A percentile compares a stretch with the other conserved stretches of the same genome.
These are phyloP conservation scores for Cryptops parisi DNA, from an alignment of 2,888 invertebrate genomes.

Conservation along the genomic window DNA sequence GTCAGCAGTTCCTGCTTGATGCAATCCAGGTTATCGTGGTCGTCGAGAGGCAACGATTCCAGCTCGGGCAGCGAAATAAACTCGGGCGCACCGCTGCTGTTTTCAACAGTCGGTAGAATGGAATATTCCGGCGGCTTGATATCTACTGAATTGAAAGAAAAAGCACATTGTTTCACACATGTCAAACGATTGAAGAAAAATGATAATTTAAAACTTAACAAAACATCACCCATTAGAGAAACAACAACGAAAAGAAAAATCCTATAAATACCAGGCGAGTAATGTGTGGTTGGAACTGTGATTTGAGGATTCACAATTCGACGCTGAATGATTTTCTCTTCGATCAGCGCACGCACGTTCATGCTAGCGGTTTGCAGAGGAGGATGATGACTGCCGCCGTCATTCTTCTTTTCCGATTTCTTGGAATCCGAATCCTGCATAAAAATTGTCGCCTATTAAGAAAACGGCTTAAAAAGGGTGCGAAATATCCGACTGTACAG, in stretches of 20 bases:
- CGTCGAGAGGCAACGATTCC: not conserved
- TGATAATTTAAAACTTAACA: not conserved
- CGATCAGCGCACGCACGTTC: slow-evolving; percentile 75
- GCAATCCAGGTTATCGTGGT: not conserved
- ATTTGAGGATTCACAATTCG: slow-evolving; percentile 34
- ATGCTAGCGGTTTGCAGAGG: slow-evolving; percentile 85
- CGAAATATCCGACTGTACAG: not conserved
- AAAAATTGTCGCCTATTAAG: not conserved
- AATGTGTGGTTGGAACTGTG: not conserved
- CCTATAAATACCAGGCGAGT: not conserved
- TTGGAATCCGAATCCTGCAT: slow-evolving; percentile 57
- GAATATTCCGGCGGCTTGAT: no score
- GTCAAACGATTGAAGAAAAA: no score
- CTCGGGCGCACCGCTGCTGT: not conserved
- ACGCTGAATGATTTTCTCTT: slow-evolving; percentile 84
- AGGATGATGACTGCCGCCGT: slow-evolving; percentile 46
- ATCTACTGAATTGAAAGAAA: no score
- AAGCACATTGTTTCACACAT: no score
- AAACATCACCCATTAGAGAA: not conserved
- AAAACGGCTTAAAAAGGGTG: no score
- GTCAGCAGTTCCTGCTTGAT: slow-evolving; percentile 42
- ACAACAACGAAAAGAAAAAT: not conserved
- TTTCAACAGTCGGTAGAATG: no score
- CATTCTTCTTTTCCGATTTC: slow-evolving; percentile 66
- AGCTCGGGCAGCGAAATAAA: not conserved